These are phyloP conservation scores for Zosterops pallidus DNA, from an alignment of 2,113 vertebrate species.

Conservation along the genomic window DNA sequence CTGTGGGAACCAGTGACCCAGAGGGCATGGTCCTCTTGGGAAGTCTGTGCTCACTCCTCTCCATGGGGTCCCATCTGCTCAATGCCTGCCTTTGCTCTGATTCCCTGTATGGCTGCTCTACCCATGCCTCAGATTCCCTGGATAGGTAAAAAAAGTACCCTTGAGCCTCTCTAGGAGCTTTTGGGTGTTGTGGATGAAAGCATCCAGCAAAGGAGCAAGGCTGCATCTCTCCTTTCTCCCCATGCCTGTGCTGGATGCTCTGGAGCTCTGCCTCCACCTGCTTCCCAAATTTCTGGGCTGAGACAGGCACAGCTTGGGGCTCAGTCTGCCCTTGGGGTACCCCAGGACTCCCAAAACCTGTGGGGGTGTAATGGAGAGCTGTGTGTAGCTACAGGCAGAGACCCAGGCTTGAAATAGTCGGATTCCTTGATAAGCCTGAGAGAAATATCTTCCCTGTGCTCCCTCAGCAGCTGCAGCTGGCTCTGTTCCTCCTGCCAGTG, in stretches of 20 bases:
- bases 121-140: background rate
- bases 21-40: accelerated
- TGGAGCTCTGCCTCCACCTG: accelerated
- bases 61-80: background rate
- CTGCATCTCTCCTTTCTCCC: background rate
- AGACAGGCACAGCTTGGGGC: background rate
- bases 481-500: accelerated
- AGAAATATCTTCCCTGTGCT: background rate
- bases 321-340: background rate
- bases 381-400: background rate
- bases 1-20: background rate
- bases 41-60: background rate
- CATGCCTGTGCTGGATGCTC: background rate
- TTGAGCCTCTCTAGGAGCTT: accelerated
- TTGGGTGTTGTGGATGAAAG: accelerated
- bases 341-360: accelerated
- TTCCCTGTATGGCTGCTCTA: background rate
- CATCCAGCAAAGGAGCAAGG: background rate
- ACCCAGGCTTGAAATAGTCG: accelerated
- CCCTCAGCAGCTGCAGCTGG: accelerated
- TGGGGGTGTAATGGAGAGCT: background rate
- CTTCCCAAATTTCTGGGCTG: background rate
- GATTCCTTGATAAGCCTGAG: background rate
- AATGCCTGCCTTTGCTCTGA: accelerated
- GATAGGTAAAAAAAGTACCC: background rate